A percentile compares a stretch with the other conserved stretches of the same genome.
Conservation (phyloP, 2,113 vertebrate species). For the Entelurus aequoreus region DNA sequence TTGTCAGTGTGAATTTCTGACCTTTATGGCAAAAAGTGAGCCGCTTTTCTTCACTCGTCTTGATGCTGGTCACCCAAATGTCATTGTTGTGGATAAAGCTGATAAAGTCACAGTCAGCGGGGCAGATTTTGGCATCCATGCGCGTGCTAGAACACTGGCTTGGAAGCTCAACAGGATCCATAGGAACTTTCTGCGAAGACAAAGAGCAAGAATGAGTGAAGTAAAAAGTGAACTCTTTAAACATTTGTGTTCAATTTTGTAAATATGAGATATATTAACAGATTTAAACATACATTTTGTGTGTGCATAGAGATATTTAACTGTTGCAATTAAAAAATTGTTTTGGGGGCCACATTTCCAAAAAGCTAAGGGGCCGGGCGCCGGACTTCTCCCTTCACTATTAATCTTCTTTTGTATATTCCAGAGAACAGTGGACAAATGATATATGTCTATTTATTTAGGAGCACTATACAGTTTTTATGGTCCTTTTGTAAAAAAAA, state of each 20-base stretch:
- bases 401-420: not conserved
- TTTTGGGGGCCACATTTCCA: no score
- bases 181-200: conserved; percentile 77
- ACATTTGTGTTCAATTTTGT: not conserved
- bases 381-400: no score
- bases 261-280: no score
- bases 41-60: conserved; percentile 82
- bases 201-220: not conserved
- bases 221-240: not conserved
- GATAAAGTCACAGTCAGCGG: conserved; percentile 84
- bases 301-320: no score
- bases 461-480: no score
- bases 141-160: conserved; percentile 89
- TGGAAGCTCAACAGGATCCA: conserved; percentile 92
- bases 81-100: conserved; percentile 94
- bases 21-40: conserved; percentile 92
- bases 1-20: conserved; percentile 29
- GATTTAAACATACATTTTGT: no score
- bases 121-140: conserved; percentile 97
- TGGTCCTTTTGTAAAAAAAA: no score
- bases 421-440: not conserved
- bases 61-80: conserved; percentile 88
- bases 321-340: not conserved
- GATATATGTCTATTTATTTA: no score
- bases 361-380: no score